Base-by-base conservation (phyloP, 2,113 vertebrate genomes). In the Gobio gobio region DNA sequence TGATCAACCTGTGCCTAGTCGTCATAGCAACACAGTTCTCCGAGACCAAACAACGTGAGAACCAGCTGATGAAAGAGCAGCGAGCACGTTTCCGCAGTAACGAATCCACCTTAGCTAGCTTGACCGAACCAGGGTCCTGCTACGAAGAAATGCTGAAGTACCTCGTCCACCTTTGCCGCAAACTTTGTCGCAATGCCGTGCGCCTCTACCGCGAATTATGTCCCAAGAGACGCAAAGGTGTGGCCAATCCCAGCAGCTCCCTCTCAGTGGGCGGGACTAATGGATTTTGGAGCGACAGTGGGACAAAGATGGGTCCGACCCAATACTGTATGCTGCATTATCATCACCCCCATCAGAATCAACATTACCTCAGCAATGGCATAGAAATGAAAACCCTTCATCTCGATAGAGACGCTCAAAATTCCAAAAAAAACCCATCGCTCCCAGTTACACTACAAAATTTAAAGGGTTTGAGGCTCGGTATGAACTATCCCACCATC, bases 1-100 rank as follows among this genome's bases (percentile, higher is more conserved):
- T 99, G 98, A 99, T 99, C 91, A 99, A 99, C 92, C 93, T 99
- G 93, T 99, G 98, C 95, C 96, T 99, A 94, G 98, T 99, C 83
- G 98, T 99, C 93, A 99, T 99, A 72, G 98, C 98, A 73, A 99
- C 98, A 1, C 98, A 99, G 92, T 99, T 99, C 88, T 99, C 98
- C 0, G 98, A 99, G 93, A 99, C 98, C 0, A 99, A 99, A 94
- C 98, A 99, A 91, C 93, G 98, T n/a, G 98, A 99, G 92, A 98
- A 97, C 91, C 97, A 97, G 94, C 94, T 99, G 91, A 99, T 99
- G 98, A 96, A 97, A 13, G 98, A 99, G 94, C 97, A 99, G 94
- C 95, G 94, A 0, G 97, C 97, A 10, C 97, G 97, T 8, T 98
- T 97, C 90, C 96, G 97, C 89, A 97, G 97, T 83, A 97, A 97